Evolutionary conservation across 1,140 invertebrate genomes (phyloP), one percentile per base, ranked within the genome.

Genomic region (Drosophila sechellia): DNA sequence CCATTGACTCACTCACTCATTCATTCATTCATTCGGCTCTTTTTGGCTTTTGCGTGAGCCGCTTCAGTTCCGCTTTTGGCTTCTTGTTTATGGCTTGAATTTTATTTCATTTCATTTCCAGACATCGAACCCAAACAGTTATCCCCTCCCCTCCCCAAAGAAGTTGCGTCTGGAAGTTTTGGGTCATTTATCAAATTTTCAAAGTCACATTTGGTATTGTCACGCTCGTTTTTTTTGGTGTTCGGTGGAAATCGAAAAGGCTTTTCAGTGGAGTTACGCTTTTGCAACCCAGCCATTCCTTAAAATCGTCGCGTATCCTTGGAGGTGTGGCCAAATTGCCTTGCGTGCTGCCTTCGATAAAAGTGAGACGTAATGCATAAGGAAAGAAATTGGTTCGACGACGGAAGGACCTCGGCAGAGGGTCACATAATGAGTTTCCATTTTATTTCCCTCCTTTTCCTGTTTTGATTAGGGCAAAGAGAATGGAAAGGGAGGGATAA

Each of bases 201-300:
- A 89, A 87, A 87, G 84, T 87, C 84, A 87, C 84, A 87, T 87
- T 87, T 84, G 84, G 79, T 81, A 78, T 87, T 87, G 84, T 87
- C 84, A 87, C 84, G 84, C 84, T 87, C 81, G 54, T 77, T 65
- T 68, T 74, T 66, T 75, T 39, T n/a, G n/a, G 37, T 5, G 79
- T 75, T 61, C 52, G 55, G 20, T 52, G 22, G 66, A 59, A 65
- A 84, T 85, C 81, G 77, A 78, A 87, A 81, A 75, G 79, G 59
- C 77, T 75, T 81, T 76, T 68, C 53, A 45, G 22, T 39, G 53
- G 22, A 63, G 43, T 20, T 60, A 60, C 22, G 13, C 46, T 60
- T 60, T 42, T 25, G 2, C 34, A 5, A 2, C 12, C n/a, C 22
- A n/a, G 0, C 55, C 55, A 58, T 58, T 58, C 31, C 56, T 58